Base-by-base conservation (phyloP, 2,797 vertebrate genomes). In the Manis crassicaudata region DNA sequence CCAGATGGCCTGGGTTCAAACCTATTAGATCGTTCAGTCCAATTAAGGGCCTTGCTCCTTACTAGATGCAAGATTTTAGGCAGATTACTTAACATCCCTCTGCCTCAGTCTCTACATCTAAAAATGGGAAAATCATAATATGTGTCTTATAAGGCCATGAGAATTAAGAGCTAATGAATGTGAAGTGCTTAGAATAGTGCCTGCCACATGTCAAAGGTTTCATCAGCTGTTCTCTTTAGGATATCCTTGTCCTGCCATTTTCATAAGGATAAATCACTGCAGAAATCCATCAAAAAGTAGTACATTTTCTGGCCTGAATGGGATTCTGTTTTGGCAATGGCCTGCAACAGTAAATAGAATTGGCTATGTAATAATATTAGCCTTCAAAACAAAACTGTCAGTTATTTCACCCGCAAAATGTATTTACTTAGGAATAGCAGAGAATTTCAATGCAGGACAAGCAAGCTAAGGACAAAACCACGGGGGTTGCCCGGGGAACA, bases 281-380 rank as follows among this genome's bases (percentile, higher is more conserved):
- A 40, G 75, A 60, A 93, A 68, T 83, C 12, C 13, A 60, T n/a
- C 17, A 76, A 82, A 73, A 35, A 88, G n/a, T 50, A 56, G 70
- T 54, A 81, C 20, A 37, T 65, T 90, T 92, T 90, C n/a, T 73
- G 54, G n/a, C 56, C 23, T 90, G 81, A 50, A 37, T 46, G 72
- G 17, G n/a, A 84, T 58, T 89, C 88, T 88, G 5, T 83, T 21
- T 92, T 95, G 62, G 87, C 70, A 87, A 70, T 92, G 32, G 14
- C 46, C 35, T 94, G 29, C 25, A 43, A 32, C 43, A 93, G n/a
- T 96, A 52, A 93, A 35, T 82, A 84, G 60, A 10, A 35, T 11
- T 88, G 40, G n/a, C 46, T 46, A 46, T 46, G 10, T 46, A 46
- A 46, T 46, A 46, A 46, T 46, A 11, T 46, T 46, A 46, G 46